Evolutionary conservation across 2,888 invertebrate genomes (phyloP).

Genomic region (Epistrophe grossulariae): DNA sequence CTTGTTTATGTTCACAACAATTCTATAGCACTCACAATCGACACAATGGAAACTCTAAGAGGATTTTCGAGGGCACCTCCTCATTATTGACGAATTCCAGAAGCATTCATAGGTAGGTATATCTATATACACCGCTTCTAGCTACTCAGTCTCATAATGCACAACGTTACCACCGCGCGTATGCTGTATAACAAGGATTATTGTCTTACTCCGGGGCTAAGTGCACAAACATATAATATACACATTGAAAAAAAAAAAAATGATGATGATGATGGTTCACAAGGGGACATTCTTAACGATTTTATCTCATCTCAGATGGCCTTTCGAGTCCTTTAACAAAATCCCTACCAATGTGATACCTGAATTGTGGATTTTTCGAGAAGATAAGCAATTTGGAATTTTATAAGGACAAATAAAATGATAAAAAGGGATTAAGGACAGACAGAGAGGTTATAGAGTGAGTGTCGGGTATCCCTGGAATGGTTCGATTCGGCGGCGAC

Average conservation of each 20-base stretch:
- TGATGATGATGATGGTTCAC: slow-evolving; percentile 30
- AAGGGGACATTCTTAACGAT: slow-evolving; percentile 44
- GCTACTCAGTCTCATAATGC: slow-evolving; percentile 4
- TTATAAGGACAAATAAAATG: slow-evolving; percentile 44
- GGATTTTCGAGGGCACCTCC: slow-evolving; percentile 64
- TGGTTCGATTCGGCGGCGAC: slow-evolving; percentile 34
- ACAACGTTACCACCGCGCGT: slow-evolving; percentile 21
- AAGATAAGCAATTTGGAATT: slow-evolving; percentile 46
- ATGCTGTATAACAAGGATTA: slow-evolving; percentile 58
- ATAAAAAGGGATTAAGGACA: slow-evolving; percentile 45
- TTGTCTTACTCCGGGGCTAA: slow-evolving; percentile 56
- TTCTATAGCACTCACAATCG: slow-evolving; percentile 54
- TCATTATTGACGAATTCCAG: slow-evolving; percentile 26
- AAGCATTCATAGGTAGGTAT: slow-evolving; percentile 36
- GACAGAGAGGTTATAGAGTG: background rate
- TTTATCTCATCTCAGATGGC: slow-evolving; percentile 46
- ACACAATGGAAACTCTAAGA: slow-evolving; percentile 63
- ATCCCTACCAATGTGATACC: slow-evolving; percentile 46
- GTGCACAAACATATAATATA: slow-evolving; percentile 21
- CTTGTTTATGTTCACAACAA: slow-evolving; percentile 64
- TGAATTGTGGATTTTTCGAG: slow-evolving; percentile 36
- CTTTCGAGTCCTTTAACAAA: slow-evolving; percentile 29
- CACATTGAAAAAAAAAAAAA: background rate
- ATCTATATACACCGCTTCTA: background rate
- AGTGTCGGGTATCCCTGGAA: background rate